Evolutionary conservation across 2,888 invertebrate species (phyloP), one percentile per base, ranked within the genome.

Genomic region (Apamea monoglypha): DNA sequence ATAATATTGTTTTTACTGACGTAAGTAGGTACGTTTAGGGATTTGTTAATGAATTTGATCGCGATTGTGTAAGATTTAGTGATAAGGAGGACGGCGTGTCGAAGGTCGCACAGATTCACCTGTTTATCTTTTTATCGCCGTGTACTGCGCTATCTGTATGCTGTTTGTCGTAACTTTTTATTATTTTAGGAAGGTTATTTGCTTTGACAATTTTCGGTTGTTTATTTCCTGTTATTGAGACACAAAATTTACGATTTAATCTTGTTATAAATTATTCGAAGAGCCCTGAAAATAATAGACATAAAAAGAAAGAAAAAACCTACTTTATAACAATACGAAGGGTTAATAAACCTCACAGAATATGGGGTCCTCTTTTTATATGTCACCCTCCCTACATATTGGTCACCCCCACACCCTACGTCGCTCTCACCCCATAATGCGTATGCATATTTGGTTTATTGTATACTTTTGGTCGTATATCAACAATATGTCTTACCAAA

Each of bases 1-100:
- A 94, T 94, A 92, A 93, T 93, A 92, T 93, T 94, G 91, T 95
- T 95, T 94, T 94, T 91, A 92, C 90, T 91, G 90, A 94, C 91
- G 96, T 96, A 95, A 96, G 96, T 96, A 92, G 92, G 91, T 90
- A 89, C 88, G 89, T 90, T 91, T 88, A 90, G 92, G 90, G 90
- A 88, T 93, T 92, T 92, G 90, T 90, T 93, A 92, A 92, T 93
- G 92, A 93, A 94, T 93, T 93, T 90, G 89, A 87, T 88, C 89
- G 87, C 87, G 85, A 85, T 88, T 91, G 88, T 90, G 88, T 86
- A 86, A 87, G 91, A 92, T 92, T 91, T 91, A 40, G 84, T 84
- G 92, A 91, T 92, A 91, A 89, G 91, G 89, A 87, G 87, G 83
- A 84, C 83, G 86, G 83, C 77, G 89, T 92, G 91, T 91, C 92